Evolutionary conservation across 2,113 vertebrate species (phyloP).

Genomic region (Numida meleagris): DNA sequence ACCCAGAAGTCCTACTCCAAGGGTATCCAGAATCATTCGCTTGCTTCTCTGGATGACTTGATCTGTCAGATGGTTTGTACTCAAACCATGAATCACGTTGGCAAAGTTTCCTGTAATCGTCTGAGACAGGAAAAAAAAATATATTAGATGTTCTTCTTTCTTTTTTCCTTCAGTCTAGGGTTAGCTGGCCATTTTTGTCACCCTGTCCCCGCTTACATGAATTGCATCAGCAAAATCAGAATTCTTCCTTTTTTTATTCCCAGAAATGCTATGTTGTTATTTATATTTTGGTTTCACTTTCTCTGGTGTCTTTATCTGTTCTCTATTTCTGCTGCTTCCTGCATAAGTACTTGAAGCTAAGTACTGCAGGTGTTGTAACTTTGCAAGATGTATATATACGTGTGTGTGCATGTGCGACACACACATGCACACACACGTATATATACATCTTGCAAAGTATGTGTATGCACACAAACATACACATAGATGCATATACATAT

Average conservation of each 20-base stretch:
- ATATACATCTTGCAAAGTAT: neutral
- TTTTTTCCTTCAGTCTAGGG: neutral
- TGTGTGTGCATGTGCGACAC: no score
- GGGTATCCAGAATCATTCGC: constrained; percentile 92
- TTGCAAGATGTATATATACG: neutral
- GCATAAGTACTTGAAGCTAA: neutral
- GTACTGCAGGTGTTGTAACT: neutral
- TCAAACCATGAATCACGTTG: constrained; percentile 81
- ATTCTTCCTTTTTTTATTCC: constrained; percentile 29
- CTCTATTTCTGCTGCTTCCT: constrained; percentile 10
- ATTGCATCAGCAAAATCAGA: neutral
- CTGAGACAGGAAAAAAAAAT: constrained; percentile 57
- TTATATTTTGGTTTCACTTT: neutral
- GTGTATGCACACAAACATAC: neutral
- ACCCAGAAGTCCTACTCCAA: constrained; percentile 90
- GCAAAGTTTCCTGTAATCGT: constrained; percentile 91
- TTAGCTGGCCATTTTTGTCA: neutral
- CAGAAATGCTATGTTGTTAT: neutral
- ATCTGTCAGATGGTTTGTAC: constrained; percentile 83
- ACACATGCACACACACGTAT: no score
- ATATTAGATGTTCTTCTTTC: neutral
- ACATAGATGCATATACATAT: neutral
- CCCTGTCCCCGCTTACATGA: neutral
- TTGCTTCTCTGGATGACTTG: constrained; percentile 87
- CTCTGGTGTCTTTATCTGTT: neutral